Evolutionary conservation across 2,888 invertebrate species (phyloP).

Genomic region (Caradrina clavipalpis): DNA sequence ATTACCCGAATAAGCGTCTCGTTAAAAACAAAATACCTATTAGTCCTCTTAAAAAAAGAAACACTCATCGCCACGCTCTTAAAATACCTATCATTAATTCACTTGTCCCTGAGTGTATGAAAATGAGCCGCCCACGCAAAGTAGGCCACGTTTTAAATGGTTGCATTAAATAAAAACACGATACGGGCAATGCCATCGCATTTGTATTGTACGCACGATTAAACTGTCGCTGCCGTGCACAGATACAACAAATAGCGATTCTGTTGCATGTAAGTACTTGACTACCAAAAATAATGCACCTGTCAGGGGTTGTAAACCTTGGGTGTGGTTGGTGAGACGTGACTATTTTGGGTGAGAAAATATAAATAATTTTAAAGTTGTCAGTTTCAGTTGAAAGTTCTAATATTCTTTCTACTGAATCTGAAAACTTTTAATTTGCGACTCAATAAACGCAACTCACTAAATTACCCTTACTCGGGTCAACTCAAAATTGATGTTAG

Average conservation of each 20-base stretch:
- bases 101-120: slow-evolving; percentile 28
- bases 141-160: slow-evolving; percentile 43
- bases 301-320: not conserved
- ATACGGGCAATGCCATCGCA: slow-evolving; percentile 38
- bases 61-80: not conserved
- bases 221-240: slow-evolving; percentile 21
- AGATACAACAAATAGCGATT: slow-evolving; percentile 30
- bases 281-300: slow-evolving; percentile 16
- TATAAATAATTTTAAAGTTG: no score
- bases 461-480: no score
- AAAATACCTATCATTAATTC: slow-evolving; percentile 29
- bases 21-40: not conserved
- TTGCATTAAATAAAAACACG: slow-evolving; percentile 53
- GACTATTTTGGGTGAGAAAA: no score
- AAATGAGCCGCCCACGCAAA: slow-evolving; percentile 39
- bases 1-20: no score
- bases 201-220: slow-evolving; percentile 55
- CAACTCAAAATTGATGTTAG: no score
- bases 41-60: not conserved
- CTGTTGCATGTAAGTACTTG: slow-evolving; percentile 13
- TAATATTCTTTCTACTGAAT: no score
- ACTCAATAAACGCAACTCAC: no score
- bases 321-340: not conserved
- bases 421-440: no score
- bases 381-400: no score